phyloP scores from a whole-genome alignment of 2,113 vertebrate genomes.

The Ascaphus truei region DNA sequence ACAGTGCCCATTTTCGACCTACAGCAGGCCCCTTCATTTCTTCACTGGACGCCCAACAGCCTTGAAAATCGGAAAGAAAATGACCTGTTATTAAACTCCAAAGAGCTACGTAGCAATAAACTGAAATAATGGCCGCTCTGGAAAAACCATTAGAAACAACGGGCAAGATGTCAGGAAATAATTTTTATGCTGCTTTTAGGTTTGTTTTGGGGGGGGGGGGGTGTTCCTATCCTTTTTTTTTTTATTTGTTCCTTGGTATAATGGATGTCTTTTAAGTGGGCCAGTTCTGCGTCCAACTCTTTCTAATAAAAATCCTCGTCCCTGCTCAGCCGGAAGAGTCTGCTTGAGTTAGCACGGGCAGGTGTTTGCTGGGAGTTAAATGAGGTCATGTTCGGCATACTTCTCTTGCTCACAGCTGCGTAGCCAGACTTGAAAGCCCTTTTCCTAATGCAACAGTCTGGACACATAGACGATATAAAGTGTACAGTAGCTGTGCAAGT shows the following conservation, averaged over 20 bases:
- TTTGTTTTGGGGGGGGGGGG: too few species aligned
- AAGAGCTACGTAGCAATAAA: neutral
- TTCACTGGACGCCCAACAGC: too few species aligned
- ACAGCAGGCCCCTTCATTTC: too few species aligned
- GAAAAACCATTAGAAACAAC: neutral
- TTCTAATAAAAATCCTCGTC: neutral
- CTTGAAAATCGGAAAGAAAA: neutral
- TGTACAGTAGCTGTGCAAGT: slow-evolving; percentile 7
- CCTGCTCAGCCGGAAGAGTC: slow-evolving; percentile 5
- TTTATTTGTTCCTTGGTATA: slow-evolving; percentile 2
- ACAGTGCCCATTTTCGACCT: too few species aligned
- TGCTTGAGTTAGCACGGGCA: slow-evolving; percentile 4
- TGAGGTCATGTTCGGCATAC: neutral
- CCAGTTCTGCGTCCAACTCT: neutral
- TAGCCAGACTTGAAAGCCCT: neutral
- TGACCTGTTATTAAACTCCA: neutral
- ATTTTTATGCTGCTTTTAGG: neutral
- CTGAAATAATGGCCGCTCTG: slow-evolving; percentile 3
- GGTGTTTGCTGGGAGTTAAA: slow-evolving; percentile 8
- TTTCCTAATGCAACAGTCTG: slow-evolving; percentile 4
- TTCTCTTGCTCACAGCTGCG: neutral
- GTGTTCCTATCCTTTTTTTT: neutral
- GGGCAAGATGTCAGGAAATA: neutral
- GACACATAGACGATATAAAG: neutral
- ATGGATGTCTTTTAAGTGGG: neutral